Evolutionary conservation across 2,797 vertebrate species (phyloP), one percentile per base, ranked within the genome.

Genomic region (Enteromius fasciolatus): DNA sequence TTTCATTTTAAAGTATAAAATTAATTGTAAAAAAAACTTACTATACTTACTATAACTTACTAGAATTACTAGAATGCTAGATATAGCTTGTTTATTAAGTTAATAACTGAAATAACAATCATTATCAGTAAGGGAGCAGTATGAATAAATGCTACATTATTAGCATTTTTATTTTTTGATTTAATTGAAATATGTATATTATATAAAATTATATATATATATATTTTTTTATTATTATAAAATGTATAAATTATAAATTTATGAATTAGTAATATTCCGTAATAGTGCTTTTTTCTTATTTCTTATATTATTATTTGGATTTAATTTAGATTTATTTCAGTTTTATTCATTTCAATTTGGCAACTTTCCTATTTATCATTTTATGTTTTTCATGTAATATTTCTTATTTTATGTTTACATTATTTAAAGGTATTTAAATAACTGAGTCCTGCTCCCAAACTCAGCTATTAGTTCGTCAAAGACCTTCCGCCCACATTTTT

Each of bases 341-440:
- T 46, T 44, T 23, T 9, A 44, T 46, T 28, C 25, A 17, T 69
- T 46, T 28, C 41, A 23, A 46, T n/a, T 46, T 28, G 15, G 12
- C 14, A 8, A 25, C n/a, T 25, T 44, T 25, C 11, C 11, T 59
- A 12, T 59, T 59, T 59, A 5, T 1, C 4, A 14, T 25, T 25
- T 25, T 12, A 59, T 25, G 66, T 69, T 44, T 68, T 68, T 68
- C 10, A 46, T 69, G 6, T 23, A 46, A 69, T 4, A 17, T 46
- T 46, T 46, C 15, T 25, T 69, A 46, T 46, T 46, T 25, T 25
- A 69, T 25, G 23, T 59, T 59, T 2, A 23, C 14, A 17, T 46
- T 69, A 46, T 25, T 44, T 69, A 68, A 44, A 44, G 41, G 36
- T 23, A 41, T 68, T 68, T 41, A 41, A 68, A 46, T 68, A 68